A percentile compares a stretch with the other conserved stretches of the same genome.
Conservation (phyloP, 1,140 invertebrate genomes). For the Solenopsis invicta region DNA sequence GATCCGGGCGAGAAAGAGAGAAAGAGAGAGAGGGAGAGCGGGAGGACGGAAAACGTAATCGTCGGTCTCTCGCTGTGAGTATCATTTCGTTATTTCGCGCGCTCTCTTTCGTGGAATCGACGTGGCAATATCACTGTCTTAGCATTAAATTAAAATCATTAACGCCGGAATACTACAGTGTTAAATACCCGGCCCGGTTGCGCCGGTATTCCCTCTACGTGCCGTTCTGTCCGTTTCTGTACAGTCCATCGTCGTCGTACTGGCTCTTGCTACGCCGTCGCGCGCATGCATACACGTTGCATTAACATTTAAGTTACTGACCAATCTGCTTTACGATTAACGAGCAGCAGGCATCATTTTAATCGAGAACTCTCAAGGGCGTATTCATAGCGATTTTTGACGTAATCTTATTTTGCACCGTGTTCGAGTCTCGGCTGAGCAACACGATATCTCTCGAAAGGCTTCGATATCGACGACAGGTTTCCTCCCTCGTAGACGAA, state of each 20-base stretch:
- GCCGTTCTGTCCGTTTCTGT: constrained; percentile 2
- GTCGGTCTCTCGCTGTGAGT: constrained; percentile 74
- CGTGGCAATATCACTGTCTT: constrained; percentile 36
- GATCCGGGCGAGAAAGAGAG: background rate
- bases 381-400: constrained; percentile 34
- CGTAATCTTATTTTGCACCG: constrained; percentile 39
- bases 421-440: background rate
- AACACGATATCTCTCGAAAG: constrained; percentile 13
- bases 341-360: constrained; percentile 36
- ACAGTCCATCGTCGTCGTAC: constrained; percentile 12
- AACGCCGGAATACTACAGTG: constrained; percentile 60
- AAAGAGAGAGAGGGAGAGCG: constrained; percentile 37
- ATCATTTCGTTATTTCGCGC: constrained; percentile 74
- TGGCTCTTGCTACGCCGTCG: background rate
- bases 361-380: constrained; percentile 41
- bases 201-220: constrained; percentile 32
- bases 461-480: constrained; percentile 19
- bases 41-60: constrained; percentile 68
- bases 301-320: constrained; percentile 59
- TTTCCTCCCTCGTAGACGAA: constrained; percentile 36
- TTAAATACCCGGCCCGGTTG: constrained; percentile 36
- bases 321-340: constrained; percentile 57
- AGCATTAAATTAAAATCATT: constrained; percentile 70
- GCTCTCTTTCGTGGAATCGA: constrained; percentile 71
- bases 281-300: constrained; percentile 17